Base-by-base conservation (phyloP, 2,888 invertebrate genomes). In the Mimumesa dahlbomi region DNA sequence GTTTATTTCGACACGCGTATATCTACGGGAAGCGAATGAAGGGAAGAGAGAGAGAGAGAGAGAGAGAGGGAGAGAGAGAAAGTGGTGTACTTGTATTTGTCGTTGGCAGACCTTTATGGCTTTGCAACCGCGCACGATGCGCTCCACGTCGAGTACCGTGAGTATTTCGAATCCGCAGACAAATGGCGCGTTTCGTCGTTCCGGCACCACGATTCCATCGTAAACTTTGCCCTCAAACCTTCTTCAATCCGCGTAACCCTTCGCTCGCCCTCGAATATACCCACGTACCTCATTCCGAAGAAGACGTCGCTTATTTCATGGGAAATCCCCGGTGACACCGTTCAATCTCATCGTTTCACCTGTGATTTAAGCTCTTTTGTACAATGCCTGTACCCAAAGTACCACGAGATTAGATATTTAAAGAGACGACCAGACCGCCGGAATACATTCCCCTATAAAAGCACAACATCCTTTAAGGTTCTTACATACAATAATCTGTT, bases 151-250 rank as follows among this genome's bases (percentile, higher is more conserved):
- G 58, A 50, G 45, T 45, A 38, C 57, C 34, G 19, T 42, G 46
- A 66, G 54, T 54, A 53, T 54, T 62, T 49, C 34, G 53, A 38
- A 40, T 50, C 43, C 50, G 48, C 62, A 25, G 38, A 68, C 52
- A 57, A 68, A 58, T 58, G 58, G 53, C 16, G 49, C 42, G 36
- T 53, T 66, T 62, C 43, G 43, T 66, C 66, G 65, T 57, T 21
- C 40, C 18, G 31, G 7, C 65, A 29, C 38, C 34, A 25, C 42
- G 43, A 18, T 25, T 38, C 34, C 57, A 4, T 25, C 34, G 56
- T 46, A 42, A 59, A 14, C 13, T 21, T 52, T 18, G 21, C 49
- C 22, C 11, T 18, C 16, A 16, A 16, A 40, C 29, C 34, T 1
- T n/a, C n/a, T 34, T 49, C 16, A 2, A 16, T 16, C 49, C 49